Percentiles rank a stretch among this genome's conserved stretches.
phyloP scores from a whole-genome alignment of 2,888 invertebrate species.

The Nemotelus pantherinus region DNA sequence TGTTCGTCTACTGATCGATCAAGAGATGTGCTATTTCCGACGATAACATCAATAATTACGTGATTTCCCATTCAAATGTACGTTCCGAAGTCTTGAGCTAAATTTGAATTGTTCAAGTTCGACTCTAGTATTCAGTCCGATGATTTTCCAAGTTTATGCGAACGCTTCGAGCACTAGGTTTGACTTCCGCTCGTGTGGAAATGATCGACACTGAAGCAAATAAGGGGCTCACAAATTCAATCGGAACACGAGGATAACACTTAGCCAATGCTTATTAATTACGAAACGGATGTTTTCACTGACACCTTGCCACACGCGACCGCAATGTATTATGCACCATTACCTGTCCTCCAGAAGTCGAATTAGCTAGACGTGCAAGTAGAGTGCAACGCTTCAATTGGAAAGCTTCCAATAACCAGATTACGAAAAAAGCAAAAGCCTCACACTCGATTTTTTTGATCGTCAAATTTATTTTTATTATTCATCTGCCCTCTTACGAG shows the following conservation, averaged over 20 bases:
- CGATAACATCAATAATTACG: constrained; percentile 35
- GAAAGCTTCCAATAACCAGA: background rate
- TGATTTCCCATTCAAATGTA: constrained; percentile 48
- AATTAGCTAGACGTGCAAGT: background rate
- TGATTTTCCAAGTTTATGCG: too few species aligned
- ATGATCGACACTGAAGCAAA: too few species aligned
- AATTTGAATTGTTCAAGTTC: background rate
- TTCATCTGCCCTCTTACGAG: background rate
- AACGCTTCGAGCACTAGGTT: too few species aligned
- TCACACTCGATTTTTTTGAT: constrained; percentile 5
- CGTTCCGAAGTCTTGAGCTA: background rate
- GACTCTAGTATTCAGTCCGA: background rate
- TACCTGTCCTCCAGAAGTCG: background rate
- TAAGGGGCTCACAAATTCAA: background rate
- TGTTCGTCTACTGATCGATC: constrained; percentile 35
- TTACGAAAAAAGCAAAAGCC: too few species aligned
- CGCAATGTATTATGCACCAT: constrained; percentile 26
- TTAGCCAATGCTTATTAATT: background rate
- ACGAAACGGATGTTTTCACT: constrained; percentile 28
- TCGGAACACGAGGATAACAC: constrained; percentile 1
- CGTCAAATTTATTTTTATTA: background rate
- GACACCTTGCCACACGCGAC: constrained; percentile 35
- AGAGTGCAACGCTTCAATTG: constrained; percentile 7
- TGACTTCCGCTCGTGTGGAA: too few species aligned
- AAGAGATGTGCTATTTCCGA: constrained; percentile 19